phyloP scores from a whole-genome alignment of 2,888 invertebrate species.

The Trypoxylon attenuatum region DNA sequence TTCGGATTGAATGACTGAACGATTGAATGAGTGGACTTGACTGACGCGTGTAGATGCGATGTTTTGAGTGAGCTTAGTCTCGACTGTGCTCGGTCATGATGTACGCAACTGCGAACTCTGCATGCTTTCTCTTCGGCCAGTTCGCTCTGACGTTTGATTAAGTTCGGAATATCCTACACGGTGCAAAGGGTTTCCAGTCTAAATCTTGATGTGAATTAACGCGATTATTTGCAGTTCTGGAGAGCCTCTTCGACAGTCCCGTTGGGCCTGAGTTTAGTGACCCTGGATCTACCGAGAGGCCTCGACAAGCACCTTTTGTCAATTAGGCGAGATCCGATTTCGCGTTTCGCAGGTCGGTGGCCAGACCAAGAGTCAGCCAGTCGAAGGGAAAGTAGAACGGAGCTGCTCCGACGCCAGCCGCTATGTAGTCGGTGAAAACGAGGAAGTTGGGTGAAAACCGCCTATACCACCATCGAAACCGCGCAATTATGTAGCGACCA shows the following conservation, averaged over 20 bases:
- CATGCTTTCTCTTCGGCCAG: no score
- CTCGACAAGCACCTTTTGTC: conserved; percentile 17
- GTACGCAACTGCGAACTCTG: no score
- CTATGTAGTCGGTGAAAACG: conserved; percentile 67
- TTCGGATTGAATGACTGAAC: no score
- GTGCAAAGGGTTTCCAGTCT: no score
- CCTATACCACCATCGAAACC: conserved; percentile 56
- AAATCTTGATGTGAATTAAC: no score
- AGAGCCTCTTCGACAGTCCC: background rate
- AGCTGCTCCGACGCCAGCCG: conserved; percentile 35
- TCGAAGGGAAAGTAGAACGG: conserved; percentile 71
- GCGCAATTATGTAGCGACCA: conserved; percentile 58
- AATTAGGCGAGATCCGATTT: conserved; percentile 28
- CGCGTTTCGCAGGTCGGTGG: conserved; percentile 21
- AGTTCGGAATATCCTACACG: no score
- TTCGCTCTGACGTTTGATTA: no score
- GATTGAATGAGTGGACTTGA: no score
- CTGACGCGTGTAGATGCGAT: no score
- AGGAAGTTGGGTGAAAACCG: conserved; percentile 72
- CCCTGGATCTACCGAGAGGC: background rate
- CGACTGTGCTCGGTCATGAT: no score
- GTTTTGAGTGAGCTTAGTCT: no score
- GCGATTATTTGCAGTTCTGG: no score
- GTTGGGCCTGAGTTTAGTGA: background rate
- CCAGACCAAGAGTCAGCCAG: conserved; percentile 39